Evolutionary conservation across 92 coral and sea anemone species (phyloP).

Genomic region (Heteractis magnifica): DNA sequence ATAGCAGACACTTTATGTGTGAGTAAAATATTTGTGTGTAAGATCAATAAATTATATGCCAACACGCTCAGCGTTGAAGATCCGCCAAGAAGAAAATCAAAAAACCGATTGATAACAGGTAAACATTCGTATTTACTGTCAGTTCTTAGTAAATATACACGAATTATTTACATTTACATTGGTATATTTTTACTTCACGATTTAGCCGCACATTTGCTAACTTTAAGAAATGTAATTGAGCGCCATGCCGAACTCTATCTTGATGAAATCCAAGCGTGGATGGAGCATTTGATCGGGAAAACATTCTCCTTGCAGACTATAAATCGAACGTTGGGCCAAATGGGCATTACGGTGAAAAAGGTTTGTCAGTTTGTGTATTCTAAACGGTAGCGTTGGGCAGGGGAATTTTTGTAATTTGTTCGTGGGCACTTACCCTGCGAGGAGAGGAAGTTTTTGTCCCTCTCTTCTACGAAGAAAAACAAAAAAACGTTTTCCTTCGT

Average conservation of each 20-base stretch:
- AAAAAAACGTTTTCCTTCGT: too few species aligned
- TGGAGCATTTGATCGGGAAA: neutral
- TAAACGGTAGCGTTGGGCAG: too few species aligned
- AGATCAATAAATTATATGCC: too few species aligned
- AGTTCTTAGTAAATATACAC: neutral
- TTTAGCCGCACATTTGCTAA: constrained; percentile 18
- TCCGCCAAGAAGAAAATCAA: constrained; percentile 23
- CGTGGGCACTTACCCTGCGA: too few species aligned
- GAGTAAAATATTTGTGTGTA: too few species aligned
- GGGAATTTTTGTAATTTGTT: too few species aligned
- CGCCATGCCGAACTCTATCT: constrained; percentile 3
- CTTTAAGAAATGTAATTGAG: neutral
- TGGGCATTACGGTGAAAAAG: neutral
- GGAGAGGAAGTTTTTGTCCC: too few species aligned
- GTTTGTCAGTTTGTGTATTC: neutral
- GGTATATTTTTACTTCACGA: too few species aligned
- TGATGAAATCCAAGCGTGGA: constrained; percentile 7
- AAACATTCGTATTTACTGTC: neutral
- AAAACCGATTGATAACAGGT: constrained; percentile 4
- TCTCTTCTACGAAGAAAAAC: too few species aligned
- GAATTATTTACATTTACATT: neutral
- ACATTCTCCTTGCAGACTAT: neutral
- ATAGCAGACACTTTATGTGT: too few species aligned
- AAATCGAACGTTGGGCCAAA: neutral
- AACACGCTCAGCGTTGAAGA: neutral